phyloP scores from a whole-genome alignment of 2,113 vertebrate species.

The Spheniscus mendiculus region DNA sequence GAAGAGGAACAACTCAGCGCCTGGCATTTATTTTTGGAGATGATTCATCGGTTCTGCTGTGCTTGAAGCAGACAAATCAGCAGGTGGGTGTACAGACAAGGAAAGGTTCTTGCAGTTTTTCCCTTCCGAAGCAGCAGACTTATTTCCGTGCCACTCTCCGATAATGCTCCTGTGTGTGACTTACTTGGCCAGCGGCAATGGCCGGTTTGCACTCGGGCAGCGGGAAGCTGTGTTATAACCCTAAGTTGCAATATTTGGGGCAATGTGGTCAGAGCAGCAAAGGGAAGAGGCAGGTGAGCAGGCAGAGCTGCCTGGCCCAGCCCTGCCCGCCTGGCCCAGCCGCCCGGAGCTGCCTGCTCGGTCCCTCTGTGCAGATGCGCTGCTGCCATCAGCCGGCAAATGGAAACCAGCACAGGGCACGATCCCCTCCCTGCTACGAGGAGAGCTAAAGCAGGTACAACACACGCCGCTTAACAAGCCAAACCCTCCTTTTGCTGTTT shows the following conservation, averaged over 20 bases:
- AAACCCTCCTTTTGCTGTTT: background rate
- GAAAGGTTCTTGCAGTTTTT: background rate
- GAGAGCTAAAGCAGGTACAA: background rate
- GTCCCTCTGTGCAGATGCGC: background rate
- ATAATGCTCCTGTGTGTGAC: background rate
- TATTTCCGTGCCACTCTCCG: accelerated
- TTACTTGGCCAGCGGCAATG: background rate
- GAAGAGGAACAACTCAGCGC: background rate
- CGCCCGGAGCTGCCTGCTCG: background rate
- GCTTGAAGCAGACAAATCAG: background rate
- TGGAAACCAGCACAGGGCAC: background rate
- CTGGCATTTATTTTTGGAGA: background rate
- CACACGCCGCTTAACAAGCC: accelerated
- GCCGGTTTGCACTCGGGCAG: too few species aligned
- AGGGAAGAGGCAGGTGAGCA: background rate
- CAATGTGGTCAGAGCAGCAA: background rate
- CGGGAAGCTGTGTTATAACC: background rate
- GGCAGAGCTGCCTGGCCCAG: background rate
- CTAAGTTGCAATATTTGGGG: background rate
- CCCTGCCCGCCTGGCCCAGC: background rate
- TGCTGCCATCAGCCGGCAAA: conserved; percentile 63
- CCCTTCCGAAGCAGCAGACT: background rate
- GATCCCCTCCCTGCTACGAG: background rate
- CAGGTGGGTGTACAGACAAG: background rate
- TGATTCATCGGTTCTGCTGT: background rate